Base-by-base conservation (phyloP, 2,797 vertebrate genomes). In the Pangasius sanitwongsei region DNA sequence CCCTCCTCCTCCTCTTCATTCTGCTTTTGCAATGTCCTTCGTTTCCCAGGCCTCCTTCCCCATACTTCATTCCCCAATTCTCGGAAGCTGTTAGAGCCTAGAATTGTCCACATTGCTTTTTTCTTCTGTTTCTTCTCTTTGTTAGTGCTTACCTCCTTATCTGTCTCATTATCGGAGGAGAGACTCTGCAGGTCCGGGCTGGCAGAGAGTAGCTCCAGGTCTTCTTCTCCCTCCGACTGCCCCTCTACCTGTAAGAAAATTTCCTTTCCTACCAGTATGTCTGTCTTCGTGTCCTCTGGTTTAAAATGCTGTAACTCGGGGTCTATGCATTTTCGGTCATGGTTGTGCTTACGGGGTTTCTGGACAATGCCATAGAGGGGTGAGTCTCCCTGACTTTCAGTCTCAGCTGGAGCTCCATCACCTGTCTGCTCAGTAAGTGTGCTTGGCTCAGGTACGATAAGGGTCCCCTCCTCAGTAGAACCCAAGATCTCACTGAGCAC, bases 401-500 rank as follows among this genome's bases (percentile, higher is more conserved):
- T 57, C 81, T 69, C 65, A 75, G 86, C 5, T 2, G 63, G 74
- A 0, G 4, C 85, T 3, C 34, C 28, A 18, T 63, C 87, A 63
- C 78, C 3, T 74, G n/a, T 61, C 67, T n/a, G 87, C n/a, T 4
- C 55, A 23, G 65, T 91, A 59, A n/a, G 77, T 61, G 31, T 44
- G 59, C 15, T 53, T 86, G 86, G 9, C 16, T 74, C 82, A 1
- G 87, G 59, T 57, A 93, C 88, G 1, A 91, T 93, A 4, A 83
- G 37, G 13, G 15, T 3, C 4, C 90, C 57, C 6, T 95, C 95
- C 4, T 94, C 95, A 0, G 94, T 94, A 53, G 89, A 63, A 83
- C 95, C 96, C 74, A 96, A 90, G 90, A 96, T 96, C 92, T 96
- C 94, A 4, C 85, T 92, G 41, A 96, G 89, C 50, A 96, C 92